A percentile compares a stretch with the other conserved stretches of the same genome.
Evolutionary conservation across 2,888 invertebrate genomes (phyloP).

Genomic region (Sthenelais limicola): DNA sequence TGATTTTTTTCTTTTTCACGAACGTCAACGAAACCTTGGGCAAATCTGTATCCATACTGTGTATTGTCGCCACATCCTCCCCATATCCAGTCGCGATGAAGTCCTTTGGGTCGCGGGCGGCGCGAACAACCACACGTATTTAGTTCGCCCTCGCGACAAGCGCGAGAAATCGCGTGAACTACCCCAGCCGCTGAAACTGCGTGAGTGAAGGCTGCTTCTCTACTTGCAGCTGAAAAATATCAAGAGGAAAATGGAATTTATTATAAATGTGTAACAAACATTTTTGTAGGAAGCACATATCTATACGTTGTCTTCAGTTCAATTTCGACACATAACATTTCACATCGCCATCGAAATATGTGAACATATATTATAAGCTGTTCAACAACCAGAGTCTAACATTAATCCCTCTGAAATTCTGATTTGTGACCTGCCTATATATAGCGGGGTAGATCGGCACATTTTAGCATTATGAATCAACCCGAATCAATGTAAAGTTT

Average conservation of each 20-base stretch:
- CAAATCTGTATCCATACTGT: constrained; percentile 88
- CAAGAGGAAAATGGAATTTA: neutral
- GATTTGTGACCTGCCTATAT: no score
- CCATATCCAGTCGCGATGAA: constrained; percentile 96
- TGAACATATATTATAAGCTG: no score
- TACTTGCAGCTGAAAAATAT: constrained; percentile 54
- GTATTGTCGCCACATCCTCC: constrained; percentile 98
- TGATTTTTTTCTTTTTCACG: constrained; percentile 84
- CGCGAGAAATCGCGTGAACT: constrained; percentile 88
- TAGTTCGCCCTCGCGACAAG: constrained; percentile 92
- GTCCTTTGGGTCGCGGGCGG: constrained; percentile 84
- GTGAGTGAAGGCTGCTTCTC: constrained; percentile 77
- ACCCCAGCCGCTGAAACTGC: constrained; percentile 79
- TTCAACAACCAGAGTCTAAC: no score
- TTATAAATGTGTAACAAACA: no score
- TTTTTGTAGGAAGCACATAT: no score
- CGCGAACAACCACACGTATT: constrained; percentile 92
- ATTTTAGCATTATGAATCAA: no score
- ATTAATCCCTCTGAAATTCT: no score
- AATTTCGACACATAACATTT: no score
- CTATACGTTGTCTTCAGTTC: no score
- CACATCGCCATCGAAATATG: no score
- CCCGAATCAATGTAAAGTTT: no score
- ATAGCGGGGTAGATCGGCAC: no score
- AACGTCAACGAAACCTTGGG: constrained; percentile 94